phyloP scores from a whole-genome alignment of 2,797 vertebrate genomes.

The Danio albolineatus region DNA sequence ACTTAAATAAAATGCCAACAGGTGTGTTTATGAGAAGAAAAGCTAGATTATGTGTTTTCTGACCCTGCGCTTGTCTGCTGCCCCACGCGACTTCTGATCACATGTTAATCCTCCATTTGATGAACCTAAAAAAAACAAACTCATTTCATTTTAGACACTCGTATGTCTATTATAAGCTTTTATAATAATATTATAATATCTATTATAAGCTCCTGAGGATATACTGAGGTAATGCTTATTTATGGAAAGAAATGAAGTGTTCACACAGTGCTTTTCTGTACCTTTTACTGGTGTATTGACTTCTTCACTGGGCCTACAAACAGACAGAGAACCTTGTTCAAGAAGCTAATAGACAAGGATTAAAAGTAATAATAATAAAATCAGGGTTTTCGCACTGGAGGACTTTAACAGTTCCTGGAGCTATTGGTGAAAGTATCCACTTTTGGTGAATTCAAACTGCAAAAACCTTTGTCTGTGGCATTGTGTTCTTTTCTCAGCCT shows the following conservation, averaged over 20 bases:
- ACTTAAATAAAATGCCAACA: neutral
- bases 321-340: neutral
- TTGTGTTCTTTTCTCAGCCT: too few relatives aligned
- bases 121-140: conserved; percentile 13
- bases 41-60: neutral
- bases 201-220: conserved; percentile 38
- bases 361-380: neutral
- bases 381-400: neutral
- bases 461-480: too few relatives aligned
- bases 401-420: too few relatives aligned
- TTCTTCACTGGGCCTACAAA: neutral
- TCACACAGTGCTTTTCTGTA: neutral
- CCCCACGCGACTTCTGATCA: neutral
- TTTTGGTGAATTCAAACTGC: too few relatives aligned
- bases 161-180: conserved; percentile 46
- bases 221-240: neutral
- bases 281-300: neutral
- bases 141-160: neutral
- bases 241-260: neutral
- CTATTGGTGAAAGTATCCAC: too few relatives aligned
- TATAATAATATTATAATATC: too few relatives aligned
- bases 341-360: neutral
- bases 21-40: neutral
- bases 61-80: conserved; percentile 12
- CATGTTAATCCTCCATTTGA: neutral